A percentile compares a stretch with the other conserved stretches of the same genome.
Evolutionary conservation across 1,140 invertebrate genomes (phyloP).

Genomic region (Portunus trituberculatus): DNA sequence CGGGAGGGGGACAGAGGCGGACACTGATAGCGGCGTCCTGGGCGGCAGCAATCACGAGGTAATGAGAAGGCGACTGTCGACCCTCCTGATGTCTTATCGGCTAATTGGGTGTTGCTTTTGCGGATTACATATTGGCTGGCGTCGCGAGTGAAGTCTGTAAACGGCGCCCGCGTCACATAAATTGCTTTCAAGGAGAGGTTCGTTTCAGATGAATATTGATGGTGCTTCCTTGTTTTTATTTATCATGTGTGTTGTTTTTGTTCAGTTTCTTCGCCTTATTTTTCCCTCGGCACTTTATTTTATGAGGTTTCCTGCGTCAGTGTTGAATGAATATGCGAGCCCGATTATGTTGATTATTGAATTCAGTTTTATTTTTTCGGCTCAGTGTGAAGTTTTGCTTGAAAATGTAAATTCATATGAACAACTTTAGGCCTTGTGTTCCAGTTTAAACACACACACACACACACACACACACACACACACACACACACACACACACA

Average conservation of each 20-base stretch:
- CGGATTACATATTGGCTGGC: background rate
- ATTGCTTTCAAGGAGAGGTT: background rate
- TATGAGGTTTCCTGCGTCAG: background rate
- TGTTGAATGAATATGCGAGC: too few species aligned
- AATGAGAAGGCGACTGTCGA: conserved; percentile 10
- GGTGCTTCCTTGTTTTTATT: background rate
- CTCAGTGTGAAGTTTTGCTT: too few species aligned
- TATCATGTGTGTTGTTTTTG: background rate
- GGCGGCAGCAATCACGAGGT: background rate
- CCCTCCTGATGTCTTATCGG: conserved; percentile 8
- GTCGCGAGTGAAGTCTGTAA: background rate
- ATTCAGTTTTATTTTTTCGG: too few species aligned
- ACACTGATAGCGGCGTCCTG: background rate
- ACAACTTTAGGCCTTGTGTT: background rate
- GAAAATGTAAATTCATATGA: too few species aligned
- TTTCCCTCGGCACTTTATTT: background rate
- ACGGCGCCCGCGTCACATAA: background rate
- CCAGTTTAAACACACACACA: background rate
- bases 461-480: conserved; percentile 24
- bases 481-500: conserved; percentile 50
- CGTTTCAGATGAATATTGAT: background rate
- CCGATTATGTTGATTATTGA: too few species aligned
- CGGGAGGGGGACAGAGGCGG: background rate
- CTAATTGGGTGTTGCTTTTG: conserved; percentile 4
- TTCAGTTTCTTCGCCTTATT: background rate